Evolutionary conservation across 1,140 invertebrate species (phyloP), one percentile per base, ranked within the genome.

Genomic region (Diorhabda sublineata): DNA sequence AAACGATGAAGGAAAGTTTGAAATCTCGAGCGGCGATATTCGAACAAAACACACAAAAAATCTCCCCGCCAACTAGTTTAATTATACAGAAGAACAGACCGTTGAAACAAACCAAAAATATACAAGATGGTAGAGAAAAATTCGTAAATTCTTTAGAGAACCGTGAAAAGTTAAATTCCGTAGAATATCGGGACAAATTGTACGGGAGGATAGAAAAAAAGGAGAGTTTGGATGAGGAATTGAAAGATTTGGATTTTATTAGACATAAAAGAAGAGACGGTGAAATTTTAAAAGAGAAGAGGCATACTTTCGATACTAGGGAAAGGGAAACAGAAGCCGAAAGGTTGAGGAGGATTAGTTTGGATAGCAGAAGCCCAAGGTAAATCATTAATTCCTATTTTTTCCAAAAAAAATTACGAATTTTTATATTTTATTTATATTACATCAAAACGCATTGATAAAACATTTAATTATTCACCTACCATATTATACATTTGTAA

Each of bases 401-500:
- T 62, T 42, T 62, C 42, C 42, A 42, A 42, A 62, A 43, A n/a
- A 11, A 62, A 26, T n/a, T 5, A 42, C 4, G 42, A 42, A 44
- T 62, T 11, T 59, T 59, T 11, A 11, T 11, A 11, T 11, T 11
- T 11, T 11, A 11, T 26, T 26, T 26, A n/a, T 58, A 4, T n/a
- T 5, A 7, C 11, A 2, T 61, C 8, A 26, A 61, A 42, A 11
- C 7, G 8, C 5, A 41, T 61, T 9, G 26, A 8, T 61, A 41
- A 42, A 8, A 6, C 26, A 61, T 3, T 42, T 41, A 42, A 4
- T 42, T 2, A 60, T 6, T 56, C 58, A 26, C 6, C 47, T 71
- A 96, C 93, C 93, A 96, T 57, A 96, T 87, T 9, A 84, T 85
- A 79, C 94, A 96, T 82, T 95, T 95, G 66, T 89, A 87, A 43